Conservation (phyloP, 30 jellyfish, hydroid and myxozoan species). For the Pseudorhiza aurosa region DNA sequence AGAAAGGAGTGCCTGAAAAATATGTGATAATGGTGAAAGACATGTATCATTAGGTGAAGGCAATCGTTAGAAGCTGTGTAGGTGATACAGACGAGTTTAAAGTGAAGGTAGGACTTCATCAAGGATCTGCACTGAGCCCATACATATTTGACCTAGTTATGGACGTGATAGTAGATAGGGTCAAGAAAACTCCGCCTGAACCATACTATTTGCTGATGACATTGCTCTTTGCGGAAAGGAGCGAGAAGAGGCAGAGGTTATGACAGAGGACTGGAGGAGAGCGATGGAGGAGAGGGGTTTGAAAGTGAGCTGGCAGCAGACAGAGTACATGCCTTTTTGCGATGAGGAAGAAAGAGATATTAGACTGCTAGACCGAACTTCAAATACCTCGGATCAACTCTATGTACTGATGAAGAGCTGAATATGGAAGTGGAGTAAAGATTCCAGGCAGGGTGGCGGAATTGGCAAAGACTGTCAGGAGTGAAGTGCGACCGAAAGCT, state of each 20-base stretch:
- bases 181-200: not conserved
- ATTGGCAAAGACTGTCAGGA: not conserved
- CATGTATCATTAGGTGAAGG: not conserved
- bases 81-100: not conserved
- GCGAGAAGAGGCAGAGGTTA: not conserved
- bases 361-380: too few species aligned
- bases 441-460: not conserved
- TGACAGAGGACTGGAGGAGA: not conserved
- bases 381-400: conserved; percentile 6
- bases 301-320: conserved; percentile 10
- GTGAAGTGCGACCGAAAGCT: not conserved
- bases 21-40: not conserved
- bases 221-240: not conserved
- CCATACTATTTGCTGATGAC: conserved; percentile 10
- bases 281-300: conserved; percentile 21
- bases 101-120: not conserved
- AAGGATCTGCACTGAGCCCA: conserved; percentile 7
- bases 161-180: not conserved
- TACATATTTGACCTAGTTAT: not conserved
- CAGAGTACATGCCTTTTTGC: conserved; percentile 9
- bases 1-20: conserved; percentile 15
- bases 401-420: not conserved
- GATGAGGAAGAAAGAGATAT: not conserved
- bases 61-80: not conserved
- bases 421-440: not conserved